Percentiles rank a stretch among this genome's conserved stretches.
Conservation (phyloP, 2,888 invertebrate genomes). For the Barypeithes pellucidus region DNA sequence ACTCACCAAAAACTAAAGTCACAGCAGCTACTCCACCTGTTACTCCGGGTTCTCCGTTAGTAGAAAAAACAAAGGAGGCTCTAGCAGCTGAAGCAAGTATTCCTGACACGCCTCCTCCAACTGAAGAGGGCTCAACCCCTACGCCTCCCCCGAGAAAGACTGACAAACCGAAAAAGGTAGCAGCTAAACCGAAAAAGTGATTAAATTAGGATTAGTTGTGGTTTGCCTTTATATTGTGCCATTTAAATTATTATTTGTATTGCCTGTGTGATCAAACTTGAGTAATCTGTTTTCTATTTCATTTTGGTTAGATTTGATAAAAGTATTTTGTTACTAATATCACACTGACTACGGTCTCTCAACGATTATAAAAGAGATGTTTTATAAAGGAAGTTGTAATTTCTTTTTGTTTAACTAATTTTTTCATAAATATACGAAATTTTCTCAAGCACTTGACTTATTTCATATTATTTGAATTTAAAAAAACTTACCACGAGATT, state of each 20-base stretch:
- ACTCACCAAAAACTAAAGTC: conserved; percentile 60
- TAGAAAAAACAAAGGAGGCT: conserved; percentile 57
- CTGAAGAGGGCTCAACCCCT: conserved; percentile 53
- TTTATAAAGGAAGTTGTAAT: conserved; percentile 33
- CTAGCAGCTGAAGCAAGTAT: conserved; percentile 52
- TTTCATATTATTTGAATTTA: no score
- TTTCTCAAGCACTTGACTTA: no score
- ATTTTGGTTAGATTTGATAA: conserved; percentile 49
- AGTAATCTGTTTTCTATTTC: conserved; percentile 43
- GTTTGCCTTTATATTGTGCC: conserved; percentile 36
- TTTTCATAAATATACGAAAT: no score
- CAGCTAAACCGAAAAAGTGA: conserved; percentile 61
- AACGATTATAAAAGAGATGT: conserved; percentile 40
- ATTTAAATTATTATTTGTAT: conserved; percentile 45
- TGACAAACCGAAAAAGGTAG: conserved; percentile 61
- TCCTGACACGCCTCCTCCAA: conserved; percentile 56
- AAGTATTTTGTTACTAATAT: conserved; percentile 51
- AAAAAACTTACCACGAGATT: no score
- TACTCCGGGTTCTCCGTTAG: conserved; percentile 59
- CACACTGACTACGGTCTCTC: conserved; percentile 41
- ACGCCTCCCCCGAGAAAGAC: conserved; percentile 68
- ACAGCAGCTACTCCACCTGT: conserved; percentile 66
- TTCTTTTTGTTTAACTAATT: conserved; percentile 12
- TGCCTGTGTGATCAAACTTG: conserved; percentile 49
- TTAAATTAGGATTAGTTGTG: conserved; percentile 29